Percentiles rank a stretch among this genome's conserved stretches.
phyloP scores from a whole-genome alignment of 2,113 vertebrate genomes.

The Varanus salvator region DNA sequence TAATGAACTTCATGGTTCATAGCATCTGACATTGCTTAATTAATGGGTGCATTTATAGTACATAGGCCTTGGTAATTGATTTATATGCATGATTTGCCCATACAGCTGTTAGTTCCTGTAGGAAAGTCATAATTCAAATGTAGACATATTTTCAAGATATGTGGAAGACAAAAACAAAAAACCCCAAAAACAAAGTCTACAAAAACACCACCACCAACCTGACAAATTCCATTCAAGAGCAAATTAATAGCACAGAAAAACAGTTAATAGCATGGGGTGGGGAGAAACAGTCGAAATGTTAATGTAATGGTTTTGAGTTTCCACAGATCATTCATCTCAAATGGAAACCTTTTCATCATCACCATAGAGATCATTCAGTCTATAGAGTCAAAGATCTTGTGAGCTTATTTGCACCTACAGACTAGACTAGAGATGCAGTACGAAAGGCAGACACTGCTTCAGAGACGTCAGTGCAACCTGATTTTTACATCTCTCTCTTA shows the following conservation, averaged over 20 bases:
- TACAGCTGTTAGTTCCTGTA: slow-evolving; percentile 99
- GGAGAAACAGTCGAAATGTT: slow-evolving; percentile 46
- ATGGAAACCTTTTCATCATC: slow-evolving; percentile 61
- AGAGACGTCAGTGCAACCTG: not conserved
- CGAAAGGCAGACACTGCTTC: not conserved
- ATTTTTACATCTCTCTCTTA: not conserved
- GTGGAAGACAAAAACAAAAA: slow-evolving; percentile 45
- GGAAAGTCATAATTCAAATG: slow-evolving; percentile 98
- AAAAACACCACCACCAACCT: slow-evolving; percentile 49
- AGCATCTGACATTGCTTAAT: slow-evolving; percentile 99
- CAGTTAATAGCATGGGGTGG: not conserved
- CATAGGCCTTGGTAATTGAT: slow-evolving; percentile 99
- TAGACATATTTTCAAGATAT: slow-evolving; percentile 79
- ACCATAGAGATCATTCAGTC: slow-evolving; percentile 56
- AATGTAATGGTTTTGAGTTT: slow-evolving; percentile 66
- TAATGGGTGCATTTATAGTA: slow-evolving; percentile 99
- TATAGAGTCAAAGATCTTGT: slow-evolving; percentile 50
- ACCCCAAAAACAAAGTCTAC: not conserved
- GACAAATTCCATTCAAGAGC: slow-evolving; percentile 67
- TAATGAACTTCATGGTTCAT: slow-evolving; percentile 99
- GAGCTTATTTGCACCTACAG: slow-evolving; percentile 23
- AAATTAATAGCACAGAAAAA: slow-evolving; percentile 73
- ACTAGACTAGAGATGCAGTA: slow-evolving; percentile 4
- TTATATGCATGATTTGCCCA: slow-evolving; percentile 99
- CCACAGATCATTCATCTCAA: slow-evolving; percentile 55